phyloP scores from a whole-genome alignment of 2,888 invertebrate genomes.

The Euplexia lucipara region DNA sequence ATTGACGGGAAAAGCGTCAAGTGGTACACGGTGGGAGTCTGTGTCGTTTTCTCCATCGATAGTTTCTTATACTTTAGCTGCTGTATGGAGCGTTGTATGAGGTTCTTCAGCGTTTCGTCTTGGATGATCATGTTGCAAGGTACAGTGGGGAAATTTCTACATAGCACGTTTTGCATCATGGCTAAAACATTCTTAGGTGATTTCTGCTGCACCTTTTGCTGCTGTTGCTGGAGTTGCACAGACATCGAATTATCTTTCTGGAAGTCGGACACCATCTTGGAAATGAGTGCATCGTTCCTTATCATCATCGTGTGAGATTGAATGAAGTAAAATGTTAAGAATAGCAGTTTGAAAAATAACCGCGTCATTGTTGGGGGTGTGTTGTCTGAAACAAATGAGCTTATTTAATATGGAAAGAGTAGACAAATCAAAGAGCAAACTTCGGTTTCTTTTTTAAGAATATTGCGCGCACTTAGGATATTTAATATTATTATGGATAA shows the following conservation, averaged over 20 bases:
- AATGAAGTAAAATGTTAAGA: conserved; percentile 52
- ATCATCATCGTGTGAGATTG: conserved; percentile 74
- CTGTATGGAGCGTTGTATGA: conserved; percentile 82
- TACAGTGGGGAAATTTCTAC: conserved; percentile 82
- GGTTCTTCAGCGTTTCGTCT: conserved; percentile 75
- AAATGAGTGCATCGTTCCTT: conserved; percentile 83
- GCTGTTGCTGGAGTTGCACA: conserved; percentile 27
- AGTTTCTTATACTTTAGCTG: conserved; percentile 80
- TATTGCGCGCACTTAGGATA: too few species aligned
- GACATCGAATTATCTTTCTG: conserved; percentile 74
- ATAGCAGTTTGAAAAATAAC: conserved; percentile 36
- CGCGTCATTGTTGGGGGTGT: conserved; percentile 34
- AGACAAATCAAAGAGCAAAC: background rate
- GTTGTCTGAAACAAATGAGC: conserved; percentile 40
- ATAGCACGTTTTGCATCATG: conserved; percentile 83
- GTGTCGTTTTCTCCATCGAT: conserved; percentile 72
- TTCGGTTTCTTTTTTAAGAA: background rate
- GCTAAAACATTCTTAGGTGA: conserved; percentile 69
- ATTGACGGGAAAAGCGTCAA: conserved; percentile 77
- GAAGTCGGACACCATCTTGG: conserved; percentile 84
- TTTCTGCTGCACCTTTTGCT: conserved; percentile 39
- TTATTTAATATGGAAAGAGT: conserved; percentile 1
- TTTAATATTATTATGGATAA: too few species aligned
- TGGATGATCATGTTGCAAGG: conserved; percentile 81
- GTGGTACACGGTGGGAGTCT: conserved; percentile 66